A percentile compares a stretch with the other conserved stretches of the same genome.
phyloP scores from a whole-genome alignment of 1,140 invertebrate species.

The Choristoneura fumiferana region DNA sequence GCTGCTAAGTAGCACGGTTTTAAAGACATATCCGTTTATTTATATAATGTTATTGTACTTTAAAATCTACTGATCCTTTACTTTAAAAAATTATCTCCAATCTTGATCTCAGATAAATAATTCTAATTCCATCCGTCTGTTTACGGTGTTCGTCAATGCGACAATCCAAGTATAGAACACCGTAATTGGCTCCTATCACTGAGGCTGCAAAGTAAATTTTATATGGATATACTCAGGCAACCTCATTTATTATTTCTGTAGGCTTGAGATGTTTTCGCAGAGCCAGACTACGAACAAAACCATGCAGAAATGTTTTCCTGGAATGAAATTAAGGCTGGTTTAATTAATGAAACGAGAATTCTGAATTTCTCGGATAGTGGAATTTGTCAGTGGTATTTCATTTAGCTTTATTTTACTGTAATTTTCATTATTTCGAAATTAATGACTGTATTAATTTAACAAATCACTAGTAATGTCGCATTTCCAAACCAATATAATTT shows the following conservation, averaged over 20 bases:
- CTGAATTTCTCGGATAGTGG: background rate
- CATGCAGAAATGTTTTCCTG: conserved; percentile 13
- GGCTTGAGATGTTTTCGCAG: conserved; percentile 32
- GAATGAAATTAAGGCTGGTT: conserved; percentile 6
- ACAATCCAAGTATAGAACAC: background rate
- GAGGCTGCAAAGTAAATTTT: conserved; percentile 29
- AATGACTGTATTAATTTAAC: no score
- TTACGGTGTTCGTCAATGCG: background rate
- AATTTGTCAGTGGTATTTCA: background rate
- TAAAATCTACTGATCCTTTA: no score
- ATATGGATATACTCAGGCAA: conserved; percentile 35
- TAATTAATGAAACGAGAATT: conserved; percentile 5
- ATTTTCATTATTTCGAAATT: no score
- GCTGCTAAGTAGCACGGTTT: no score
- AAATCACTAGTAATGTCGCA: no score
- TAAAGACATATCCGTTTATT: no score
- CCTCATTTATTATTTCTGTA: conserved; percentile 43
- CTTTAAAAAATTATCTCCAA: no score
- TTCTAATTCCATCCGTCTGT: background rate
- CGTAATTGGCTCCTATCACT: background rate
- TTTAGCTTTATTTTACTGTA: no score
- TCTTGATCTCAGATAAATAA: no score
- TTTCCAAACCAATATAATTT: no score
- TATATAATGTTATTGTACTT: no score
- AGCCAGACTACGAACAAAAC: background rate